These are phyloP conservation scores for Tinea pellionella DNA, from an alignment of 2,888 invertebrate species.

Conservation along the genomic window DNA sequence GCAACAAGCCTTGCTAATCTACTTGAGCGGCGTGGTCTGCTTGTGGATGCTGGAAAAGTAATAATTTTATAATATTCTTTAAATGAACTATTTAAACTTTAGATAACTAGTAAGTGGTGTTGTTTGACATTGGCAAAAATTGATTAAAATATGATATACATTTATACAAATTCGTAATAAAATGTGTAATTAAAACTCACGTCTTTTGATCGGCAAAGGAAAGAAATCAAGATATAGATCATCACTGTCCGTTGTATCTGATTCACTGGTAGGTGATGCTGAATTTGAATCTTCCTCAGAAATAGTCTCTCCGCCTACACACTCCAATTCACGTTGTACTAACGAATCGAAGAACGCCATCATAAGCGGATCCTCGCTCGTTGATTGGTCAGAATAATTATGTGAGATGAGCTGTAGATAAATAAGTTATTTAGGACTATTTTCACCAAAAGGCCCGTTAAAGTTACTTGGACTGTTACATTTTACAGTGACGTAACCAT, in stretches of 20 bases:
- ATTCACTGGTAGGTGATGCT: slow-evolving; percentile 22
- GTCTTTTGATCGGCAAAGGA: slow-evolving; percentile 45
- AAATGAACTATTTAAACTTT: too few species aligned
- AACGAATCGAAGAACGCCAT: slow-evolving; percentile 96
- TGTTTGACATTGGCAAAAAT: too few species aligned
- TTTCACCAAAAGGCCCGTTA: not conserved
- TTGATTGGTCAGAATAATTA: slow-evolving; percentile 90
- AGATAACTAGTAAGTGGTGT: too few species aligned
- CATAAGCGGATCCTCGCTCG: slow-evolving; percentile 92
- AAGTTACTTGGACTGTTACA: too few species aligned
- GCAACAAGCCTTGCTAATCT: slow-evolving; percentile 80
- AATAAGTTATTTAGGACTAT: not conserved
- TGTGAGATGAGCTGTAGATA: slow-evolving; percentile 78
- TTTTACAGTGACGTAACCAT: too few species aligned
- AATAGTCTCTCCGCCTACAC: slow-evolving; percentile 71
- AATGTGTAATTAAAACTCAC: slow-evolving; percentile 23
- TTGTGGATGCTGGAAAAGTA: too few species aligned
- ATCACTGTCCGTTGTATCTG: slow-evolving; percentile 47
- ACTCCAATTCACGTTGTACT: slow-evolving; percentile 91
- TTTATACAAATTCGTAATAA: too few species aligned
- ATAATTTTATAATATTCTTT: too few species aligned
- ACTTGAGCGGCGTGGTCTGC: slow-evolving; percentile 48
- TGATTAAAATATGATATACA: too few species aligned
- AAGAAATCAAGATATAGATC: slow-evolving; percentile 45
- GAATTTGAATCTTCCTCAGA: slow-evolving; percentile 35